A percentile compares a stretch with the other conserved stretches of the same genome.
Evolutionary conservation across 2,888 invertebrate genomes (phyloP).

Genomic region (Willowsia nigromaculata): DNA sequence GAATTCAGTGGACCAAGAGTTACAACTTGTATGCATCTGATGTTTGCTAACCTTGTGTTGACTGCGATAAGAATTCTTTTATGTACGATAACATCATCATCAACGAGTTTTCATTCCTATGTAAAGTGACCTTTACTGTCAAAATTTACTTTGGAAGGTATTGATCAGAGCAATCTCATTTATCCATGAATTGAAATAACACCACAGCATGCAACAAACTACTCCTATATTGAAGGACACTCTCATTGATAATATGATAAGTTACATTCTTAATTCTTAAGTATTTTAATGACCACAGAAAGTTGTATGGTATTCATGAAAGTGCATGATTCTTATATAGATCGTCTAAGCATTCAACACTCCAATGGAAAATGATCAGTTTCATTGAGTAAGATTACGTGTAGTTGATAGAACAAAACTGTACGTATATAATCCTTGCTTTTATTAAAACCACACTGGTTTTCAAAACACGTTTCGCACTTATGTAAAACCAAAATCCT

Average conservation of each 20-base stretch:
- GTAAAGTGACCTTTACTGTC: slow-evolving; percentile 23
- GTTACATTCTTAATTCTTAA: no score
- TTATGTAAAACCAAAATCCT: not conserved
- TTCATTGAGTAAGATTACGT: not conserved
- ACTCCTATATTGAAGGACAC: no score
- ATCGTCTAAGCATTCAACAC: no score
- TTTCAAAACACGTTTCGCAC: not conserved
- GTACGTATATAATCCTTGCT: not conserved
- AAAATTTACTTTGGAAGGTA: not conserved
- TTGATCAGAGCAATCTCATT: not conserved
- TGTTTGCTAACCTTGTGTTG: not conserved
- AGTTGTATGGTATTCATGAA: no score
- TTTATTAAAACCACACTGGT: not conserved
- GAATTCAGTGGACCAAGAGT: not conserved
- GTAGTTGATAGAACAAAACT: not conserved
- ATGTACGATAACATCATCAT: no score
- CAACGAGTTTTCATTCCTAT: not conserved
- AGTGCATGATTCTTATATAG: no score
- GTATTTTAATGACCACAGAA: no score
- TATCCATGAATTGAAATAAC: not conserved
- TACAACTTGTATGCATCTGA: not conserved
- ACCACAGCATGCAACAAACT: no score
- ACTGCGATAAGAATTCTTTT: slow-evolving; percentile 16
- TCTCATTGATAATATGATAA: no score
- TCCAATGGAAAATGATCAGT: no score